phyloP scores from a whole-genome alignment of 1,140 invertebrate species.

The Bombus waltoni region DNA sequence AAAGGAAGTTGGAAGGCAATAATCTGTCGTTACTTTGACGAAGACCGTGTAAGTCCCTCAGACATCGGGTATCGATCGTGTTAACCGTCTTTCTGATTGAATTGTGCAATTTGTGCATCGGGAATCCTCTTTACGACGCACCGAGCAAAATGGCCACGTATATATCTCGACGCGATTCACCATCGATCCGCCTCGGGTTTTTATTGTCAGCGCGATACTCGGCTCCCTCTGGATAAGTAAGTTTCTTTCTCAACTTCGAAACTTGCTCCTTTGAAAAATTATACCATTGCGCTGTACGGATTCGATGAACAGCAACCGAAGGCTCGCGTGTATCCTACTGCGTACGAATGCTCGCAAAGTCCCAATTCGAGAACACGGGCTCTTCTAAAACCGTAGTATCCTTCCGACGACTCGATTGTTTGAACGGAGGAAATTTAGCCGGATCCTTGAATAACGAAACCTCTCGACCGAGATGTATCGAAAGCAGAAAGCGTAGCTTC shows the following conservation, averaged over 20 bases:
- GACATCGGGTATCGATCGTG: slow-evolving; percentile 19
- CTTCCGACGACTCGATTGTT: not conserved
- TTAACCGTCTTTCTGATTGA: slow-evolving; percentile 15
- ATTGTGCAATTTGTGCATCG: slow-evolving; percentile 34
- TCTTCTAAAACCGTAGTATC: not conserved
- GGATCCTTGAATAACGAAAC: not conserved
- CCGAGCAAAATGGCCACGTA: not conserved
- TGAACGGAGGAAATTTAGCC: not conserved
- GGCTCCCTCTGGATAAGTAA: not conserved
- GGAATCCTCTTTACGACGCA: slow-evolving; percentile 11
- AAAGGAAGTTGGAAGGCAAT: slow-evolving; percentile 5
- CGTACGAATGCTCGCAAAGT: not conserved
- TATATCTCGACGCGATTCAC: not conserved
- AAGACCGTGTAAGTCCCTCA: slow-evolving; percentile 11
- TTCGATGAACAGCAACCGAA: not conserved
- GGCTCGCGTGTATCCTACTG: not conserved
- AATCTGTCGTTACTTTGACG: slow-evolving; percentile 24
- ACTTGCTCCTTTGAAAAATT: slow-evolving; percentile 1
- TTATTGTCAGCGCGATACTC: not conserved
- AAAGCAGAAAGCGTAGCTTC: not conserved
- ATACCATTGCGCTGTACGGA: not conserved
- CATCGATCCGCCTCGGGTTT: not conserved
- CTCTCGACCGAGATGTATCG: not conserved
- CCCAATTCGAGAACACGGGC: not conserved
- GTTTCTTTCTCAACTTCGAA: not conserved